Evolutionary conservation across 2,113 vertebrate species (phyloP).

Genomic region (Indicator maculatus): DNA sequence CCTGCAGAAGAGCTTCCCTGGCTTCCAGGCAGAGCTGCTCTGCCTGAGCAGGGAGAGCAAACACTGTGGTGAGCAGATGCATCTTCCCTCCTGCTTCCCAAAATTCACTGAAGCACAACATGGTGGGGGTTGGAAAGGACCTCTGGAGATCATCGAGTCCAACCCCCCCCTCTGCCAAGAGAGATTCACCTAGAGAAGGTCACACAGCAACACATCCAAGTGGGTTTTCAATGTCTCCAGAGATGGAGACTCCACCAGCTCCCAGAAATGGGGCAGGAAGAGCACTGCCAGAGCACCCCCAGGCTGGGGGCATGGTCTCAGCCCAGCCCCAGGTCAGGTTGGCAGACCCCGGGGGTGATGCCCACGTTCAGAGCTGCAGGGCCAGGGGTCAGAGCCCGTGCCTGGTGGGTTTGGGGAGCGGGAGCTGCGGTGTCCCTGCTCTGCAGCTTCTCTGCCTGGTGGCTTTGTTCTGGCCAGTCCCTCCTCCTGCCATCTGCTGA

Average conservation of each 20-base stretch:
- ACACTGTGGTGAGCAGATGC: accelerated
- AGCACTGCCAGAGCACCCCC: neutral
- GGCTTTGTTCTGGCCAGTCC: slow-evolving; percentile 50
- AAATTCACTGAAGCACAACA: too few relatives aligned
- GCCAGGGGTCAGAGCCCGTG: accelerated
- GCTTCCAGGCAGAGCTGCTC: neutral
- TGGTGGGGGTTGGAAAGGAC: too few relatives aligned
- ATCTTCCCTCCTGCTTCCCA: neutral
- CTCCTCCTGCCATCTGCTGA: slow-evolving; percentile 70
- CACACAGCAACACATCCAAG: too few relatives aligned
- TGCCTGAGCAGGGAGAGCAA: neutral
- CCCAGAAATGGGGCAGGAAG: neutral
- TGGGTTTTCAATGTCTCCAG: too few relatives aligned
- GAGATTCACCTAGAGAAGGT: too few relatives aligned
- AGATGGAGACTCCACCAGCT: too few relatives aligned
- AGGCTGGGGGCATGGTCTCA: neutral
- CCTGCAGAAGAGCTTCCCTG: accelerated
- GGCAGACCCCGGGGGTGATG: accelerated
- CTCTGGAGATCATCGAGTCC: too few relatives aligned
- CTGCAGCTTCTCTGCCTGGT: slow-evolving; percentile 55
- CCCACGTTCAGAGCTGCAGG: accelerated
- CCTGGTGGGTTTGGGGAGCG: neutral
- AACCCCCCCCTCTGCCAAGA: too few relatives aligned
- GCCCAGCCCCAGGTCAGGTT: accelerated
- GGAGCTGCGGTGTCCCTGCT: slow-evolving; percentile 58